Evolutionary conservation across 2,888 invertebrate species (phyloP), one percentile per base, ranked within the genome.

Genomic region (Timema podura): DNA sequence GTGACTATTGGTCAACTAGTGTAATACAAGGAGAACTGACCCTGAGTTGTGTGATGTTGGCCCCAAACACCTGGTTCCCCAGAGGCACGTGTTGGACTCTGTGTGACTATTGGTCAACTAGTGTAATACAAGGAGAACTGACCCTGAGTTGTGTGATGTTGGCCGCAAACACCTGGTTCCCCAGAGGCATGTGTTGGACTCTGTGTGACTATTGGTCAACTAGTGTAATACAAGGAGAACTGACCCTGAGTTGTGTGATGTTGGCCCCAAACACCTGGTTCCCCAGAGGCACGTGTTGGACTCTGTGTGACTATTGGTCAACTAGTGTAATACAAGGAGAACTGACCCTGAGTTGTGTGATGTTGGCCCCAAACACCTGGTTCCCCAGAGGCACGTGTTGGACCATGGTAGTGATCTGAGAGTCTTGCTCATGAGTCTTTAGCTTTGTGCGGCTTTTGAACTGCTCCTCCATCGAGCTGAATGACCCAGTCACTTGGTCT

Each of bases 61-160:
- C 76, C 15, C 76, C 54, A 9, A 70, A 59, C 64, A 48, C 51
- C 51, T 47, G 13, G 51, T 66, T 46, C 11, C 47, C 30, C n/a
- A 51, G 74, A 72, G 79, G 78, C 65, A 80, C 70, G 49, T 79
- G 77, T n/a, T 76, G 77, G 67, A 79, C 76, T 79, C 76, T 30
- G 72, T 80, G 79, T 11, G 77, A 76, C 64, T 75, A 77, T 65
- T 75, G 76, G 47, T 30, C 30, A n/a, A 16, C 16, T 16, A 44
- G 13, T 57, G 30, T 30, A 30, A 30, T 30, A 30, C 30, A 30
- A 30, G 30, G 1, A 30, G 30, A 30, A 30, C 13, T 70, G 74
- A 80, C 79, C 76, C 79, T 77, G 61, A 78, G 65, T 44, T 79
- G 76, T 30, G 76, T 76, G 48, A 78, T 76, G 68, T 76, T 77